phyloP scores from a whole-genome alignment of 2,113 vertebrate species.

The Ictalurus furcatus region DNA sequence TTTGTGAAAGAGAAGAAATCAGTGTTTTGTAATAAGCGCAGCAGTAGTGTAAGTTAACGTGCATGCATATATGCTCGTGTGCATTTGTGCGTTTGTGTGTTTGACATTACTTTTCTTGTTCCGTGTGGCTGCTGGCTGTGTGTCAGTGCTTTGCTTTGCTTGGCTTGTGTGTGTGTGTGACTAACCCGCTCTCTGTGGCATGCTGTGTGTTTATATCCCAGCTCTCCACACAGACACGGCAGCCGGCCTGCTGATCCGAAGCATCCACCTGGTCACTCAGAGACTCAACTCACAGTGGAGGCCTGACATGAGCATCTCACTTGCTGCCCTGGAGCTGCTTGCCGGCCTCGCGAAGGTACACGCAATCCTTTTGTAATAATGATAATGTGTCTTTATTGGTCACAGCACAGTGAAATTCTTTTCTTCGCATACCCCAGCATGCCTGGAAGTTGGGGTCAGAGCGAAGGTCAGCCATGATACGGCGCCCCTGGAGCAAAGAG shows the following conservation, averaged over 20 bases:
- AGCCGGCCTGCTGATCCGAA: slow-evolving; percentile 86
- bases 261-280: slow-evolving; percentile 89
- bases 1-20: neutral
- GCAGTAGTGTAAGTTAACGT: neutral
- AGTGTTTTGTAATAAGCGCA: neutral
- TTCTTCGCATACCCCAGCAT: no score
- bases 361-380: neutral
- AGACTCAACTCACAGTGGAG: slow-evolving; percentile 89
- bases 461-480: no score
- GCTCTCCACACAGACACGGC: slow-evolving; percentile 94
- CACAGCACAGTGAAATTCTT: no score
- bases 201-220: slow-evolving; percentile 85
- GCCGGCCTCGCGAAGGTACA: slow-evolving; percentile 89
- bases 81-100: slow-evolving; percentile 23
- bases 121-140: slow-evolving; percentile 43
- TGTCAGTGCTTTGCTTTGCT: slow-evolving; percentile 47
- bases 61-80: slow-evolving; percentile 20
- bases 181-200: slow-evolving; percentile 68
- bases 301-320: slow-evolving; percentile 88
- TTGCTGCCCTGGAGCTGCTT: slow-evolving; percentile 88
- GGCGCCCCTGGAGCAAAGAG: no score
- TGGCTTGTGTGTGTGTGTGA: slow-evolving; percentile 50
- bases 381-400: no score
- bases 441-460: no score
- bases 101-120: slow-evolving; percentile 6